Conservation (phyloP, 2,888 invertebrate species). For the Scelioninae gen. 2 region DNA sequence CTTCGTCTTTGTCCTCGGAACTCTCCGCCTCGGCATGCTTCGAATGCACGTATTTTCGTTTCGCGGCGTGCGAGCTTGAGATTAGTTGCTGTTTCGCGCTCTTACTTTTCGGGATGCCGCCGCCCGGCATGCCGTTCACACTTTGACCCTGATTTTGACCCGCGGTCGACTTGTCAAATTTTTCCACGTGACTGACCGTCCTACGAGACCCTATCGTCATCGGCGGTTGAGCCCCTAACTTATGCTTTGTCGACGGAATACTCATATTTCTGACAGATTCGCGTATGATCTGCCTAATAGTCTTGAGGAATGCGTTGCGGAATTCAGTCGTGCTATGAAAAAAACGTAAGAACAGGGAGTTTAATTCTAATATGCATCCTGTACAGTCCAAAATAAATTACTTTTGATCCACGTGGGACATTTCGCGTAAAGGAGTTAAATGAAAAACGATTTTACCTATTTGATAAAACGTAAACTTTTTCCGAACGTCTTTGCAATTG, state of each 20-base stretch:
- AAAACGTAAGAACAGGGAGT: too few species aligned
- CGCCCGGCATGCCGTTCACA: slow-evolving; percentile 61
- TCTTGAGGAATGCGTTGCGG: slow-evolving; percentile 97
- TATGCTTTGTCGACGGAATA: slow-evolving; percentile 85
- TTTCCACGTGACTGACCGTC: slow-evolving; percentile 72
- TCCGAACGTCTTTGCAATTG: slow-evolving; percentile 95
- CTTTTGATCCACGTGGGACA: too few species aligned
- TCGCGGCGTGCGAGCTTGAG: slow-evolving; percentile 75
- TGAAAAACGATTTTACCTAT: slow-evolving; percentile 80
- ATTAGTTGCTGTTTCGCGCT: slow-evolving; percentile 87
- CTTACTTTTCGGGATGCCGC: slow-evolving; percentile 81
- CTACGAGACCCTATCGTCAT: slow-evolving; percentile 72
- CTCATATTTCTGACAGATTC: slow-evolving; percentile 98
- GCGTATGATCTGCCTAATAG: slow-evolving; percentile 96
- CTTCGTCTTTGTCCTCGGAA: slow-evolving; percentile 86
- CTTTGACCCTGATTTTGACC: slow-evolving; percentile 66
- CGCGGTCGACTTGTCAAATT: slow-evolving; percentile 69
- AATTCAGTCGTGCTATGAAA: slow-evolving; percentile 91
- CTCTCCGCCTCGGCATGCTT: slow-evolving; percentile 87
- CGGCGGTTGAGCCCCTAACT: slow-evolving; percentile 67
- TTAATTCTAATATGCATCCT: too few species aligned
- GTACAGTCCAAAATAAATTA: too few species aligned
- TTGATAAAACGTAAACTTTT: slow-evolving; percentile 96
- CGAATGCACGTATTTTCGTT: slow-evolving; percentile 72
- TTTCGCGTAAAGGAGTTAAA: too few species aligned